Conservation (phyloP, 2,888 invertebrate genomes). For the Willowsia nigromaculata region DNA sequence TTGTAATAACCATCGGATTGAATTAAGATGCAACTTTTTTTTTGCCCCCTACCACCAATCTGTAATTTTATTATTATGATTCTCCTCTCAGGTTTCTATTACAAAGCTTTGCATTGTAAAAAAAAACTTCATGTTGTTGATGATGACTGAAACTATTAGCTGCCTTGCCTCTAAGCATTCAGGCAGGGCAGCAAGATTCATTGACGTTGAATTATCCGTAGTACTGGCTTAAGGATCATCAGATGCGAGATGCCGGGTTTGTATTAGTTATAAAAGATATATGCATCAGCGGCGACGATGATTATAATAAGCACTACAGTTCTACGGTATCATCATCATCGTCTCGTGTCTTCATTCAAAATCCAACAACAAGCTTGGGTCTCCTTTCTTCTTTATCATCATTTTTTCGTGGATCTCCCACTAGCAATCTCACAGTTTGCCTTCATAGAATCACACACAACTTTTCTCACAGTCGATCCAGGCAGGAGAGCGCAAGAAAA, state of each 20-base stretch:
- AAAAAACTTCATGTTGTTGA: constrained; percentile 7
- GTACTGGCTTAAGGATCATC: not conserved
- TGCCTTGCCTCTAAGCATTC: constrained; percentile 45
- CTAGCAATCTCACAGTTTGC: constrained; percentile 68
- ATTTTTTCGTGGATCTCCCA: constrained; percentile 65
- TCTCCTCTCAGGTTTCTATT: constrained; percentile 54
- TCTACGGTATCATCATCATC: constrained; percentile 32
- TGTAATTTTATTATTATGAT: constrained; percentile 61
- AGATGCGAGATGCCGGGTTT: not conserved
- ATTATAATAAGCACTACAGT: constrained; percentile 45
- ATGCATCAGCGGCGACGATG: constrained; percentile 12
- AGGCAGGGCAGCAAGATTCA: constrained; percentile 21
- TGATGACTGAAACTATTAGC: constrained; percentile 39
- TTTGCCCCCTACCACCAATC: constrained; percentile 68
- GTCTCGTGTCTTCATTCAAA: constrained; percentile 57
- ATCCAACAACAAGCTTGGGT: constrained; percentile 52
- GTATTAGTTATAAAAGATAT: not conserved
- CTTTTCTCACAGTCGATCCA: constrained; percentile 37
- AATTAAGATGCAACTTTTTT: constrained; percentile 66
- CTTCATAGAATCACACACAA: constrained; percentile 49
- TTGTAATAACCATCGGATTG: constrained; percentile 21
- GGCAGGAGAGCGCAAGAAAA: constrained; percentile 39
- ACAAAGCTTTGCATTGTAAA: constrained; percentile 44
- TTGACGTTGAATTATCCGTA: constrained; percentile 12
- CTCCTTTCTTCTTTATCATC: constrained; percentile 59